phyloP scores from a whole-genome alignment of 1,140 invertebrate genomes.

The Drosophila sturtevanti region DNA sequence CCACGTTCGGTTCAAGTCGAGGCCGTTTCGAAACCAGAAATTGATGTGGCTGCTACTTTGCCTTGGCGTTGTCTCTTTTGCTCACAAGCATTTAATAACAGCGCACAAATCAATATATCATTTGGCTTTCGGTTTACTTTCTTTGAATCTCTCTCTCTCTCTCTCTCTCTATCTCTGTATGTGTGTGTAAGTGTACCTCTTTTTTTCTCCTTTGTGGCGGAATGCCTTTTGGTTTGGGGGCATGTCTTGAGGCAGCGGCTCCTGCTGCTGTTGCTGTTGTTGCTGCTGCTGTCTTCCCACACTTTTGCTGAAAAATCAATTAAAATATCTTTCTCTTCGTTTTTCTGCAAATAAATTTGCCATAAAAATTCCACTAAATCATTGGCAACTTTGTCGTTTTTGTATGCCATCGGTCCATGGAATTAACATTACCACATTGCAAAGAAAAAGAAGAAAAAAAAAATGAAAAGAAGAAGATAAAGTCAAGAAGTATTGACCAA shows the following conservation, averaged over 20 bases:
- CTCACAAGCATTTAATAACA: constrained; percentile 76
- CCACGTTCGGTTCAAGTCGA: constrained; percentile 6
- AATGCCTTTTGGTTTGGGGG: constrained; percentile 5
- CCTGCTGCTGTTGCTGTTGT: constrained; percentile 1
- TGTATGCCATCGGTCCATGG: constrained; percentile 21
- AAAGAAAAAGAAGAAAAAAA: constrained; percentile 8
- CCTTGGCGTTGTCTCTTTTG: constrained; percentile 42
- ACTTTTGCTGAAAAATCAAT: constrained; percentile 76
- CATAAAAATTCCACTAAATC: constrained; percentile 80
- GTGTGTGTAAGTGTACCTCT: neutral
- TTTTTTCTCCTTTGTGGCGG: neutral
- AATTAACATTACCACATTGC: constrained; percentile 54
- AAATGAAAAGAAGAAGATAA: too few relatives aligned
- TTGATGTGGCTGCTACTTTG: constrained; percentile 74
- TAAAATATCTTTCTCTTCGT: constrained; percentile 71
- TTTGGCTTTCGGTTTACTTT: constrained; percentile 63
- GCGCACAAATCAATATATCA: constrained; percentile 78
- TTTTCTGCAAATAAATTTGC: constrained; percentile 70
- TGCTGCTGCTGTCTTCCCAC: constrained; percentile 58
- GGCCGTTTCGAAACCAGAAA: constrained; percentile 63
- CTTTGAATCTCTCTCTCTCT: constrained; percentile 37
- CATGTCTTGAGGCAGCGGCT: constrained; percentile 14
- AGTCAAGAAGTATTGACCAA: constrained; percentile 35
- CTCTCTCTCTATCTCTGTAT: constrained; percentile 49
- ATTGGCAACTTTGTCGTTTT: constrained; percentile 69